Evolutionary conservation across 2,113 vertebrate genomes (phyloP).

Genomic region (Peromyscus californicus): DNA sequence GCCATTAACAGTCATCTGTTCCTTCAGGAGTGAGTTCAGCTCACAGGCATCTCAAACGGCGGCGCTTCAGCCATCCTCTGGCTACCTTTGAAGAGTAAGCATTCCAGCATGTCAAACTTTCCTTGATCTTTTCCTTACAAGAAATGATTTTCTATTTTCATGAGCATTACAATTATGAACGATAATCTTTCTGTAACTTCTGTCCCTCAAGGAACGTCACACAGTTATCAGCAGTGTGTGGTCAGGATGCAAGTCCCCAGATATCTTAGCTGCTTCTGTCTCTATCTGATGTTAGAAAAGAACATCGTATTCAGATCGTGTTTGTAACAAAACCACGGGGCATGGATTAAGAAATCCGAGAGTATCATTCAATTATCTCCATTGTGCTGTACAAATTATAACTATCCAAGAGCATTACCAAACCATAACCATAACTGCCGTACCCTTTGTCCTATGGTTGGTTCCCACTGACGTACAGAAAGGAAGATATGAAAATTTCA

Average conservation of each 20-base stretch:
- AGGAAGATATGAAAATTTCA: not conserved
- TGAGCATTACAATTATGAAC: slow-evolving; percentile 26
- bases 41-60: slow-evolving; percentile 47
- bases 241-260: slow-evolving; percentile 42
- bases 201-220: slow-evolving; percentile 43
- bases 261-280: slow-evolving; percentile 22
- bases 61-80: not conserved
- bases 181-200: slow-evolving; percentile 35
- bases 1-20: slow-evolving; percentile 16
- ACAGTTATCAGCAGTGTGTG: slow-evolving; percentile 39
- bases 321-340: slow-evolving; percentile 10
- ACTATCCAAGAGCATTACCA: not conserved
- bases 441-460: not conserved
- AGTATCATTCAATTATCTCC: not conserved
- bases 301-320: slow-evolving; percentile 49
- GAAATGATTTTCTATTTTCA: slow-evolving; percentile 56
- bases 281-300: slow-evolving; percentile 58
- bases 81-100: slow-evolving; percentile 28
- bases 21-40: slow-evolving; percentile 70
- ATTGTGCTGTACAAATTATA: slow-evolving; percentile 5
- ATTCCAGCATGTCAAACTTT: slow-evolving; percentile 28
- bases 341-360: not conserved
- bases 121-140: slow-evolving; percentile 50
- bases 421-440: not conserved
- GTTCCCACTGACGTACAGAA: slow-evolving; percentile 11